Percentiles rank a stretch among this genome's conserved stretches.
Conservation (phyloP, 2,113 vertebrate genomes). For the Microtus montanus region DNA sequence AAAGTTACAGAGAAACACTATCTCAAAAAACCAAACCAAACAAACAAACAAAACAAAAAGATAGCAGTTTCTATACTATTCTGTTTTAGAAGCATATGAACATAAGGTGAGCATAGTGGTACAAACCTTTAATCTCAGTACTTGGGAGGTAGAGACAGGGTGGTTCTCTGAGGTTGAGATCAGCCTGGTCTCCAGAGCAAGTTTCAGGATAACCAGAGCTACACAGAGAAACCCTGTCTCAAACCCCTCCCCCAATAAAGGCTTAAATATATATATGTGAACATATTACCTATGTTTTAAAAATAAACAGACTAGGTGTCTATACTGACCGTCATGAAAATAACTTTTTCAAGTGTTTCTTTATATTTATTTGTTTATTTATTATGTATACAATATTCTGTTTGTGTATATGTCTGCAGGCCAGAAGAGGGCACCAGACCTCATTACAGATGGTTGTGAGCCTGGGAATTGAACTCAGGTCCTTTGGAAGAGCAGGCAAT, state of each 20-base stretch:
- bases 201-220: not conserved
- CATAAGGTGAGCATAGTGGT: not conserved
- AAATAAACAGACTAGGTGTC: not conserved
- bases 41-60: too few relatives aligned
- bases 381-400: too few relatives aligned
- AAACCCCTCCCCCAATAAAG: too few relatives aligned
- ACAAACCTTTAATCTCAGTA: not conserved
- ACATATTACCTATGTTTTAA: slow-evolving; percentile 14
- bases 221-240: not conserved
- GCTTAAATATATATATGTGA: not conserved
- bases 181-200: too few relatives aligned
- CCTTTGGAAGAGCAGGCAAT: too few relatives aligned
- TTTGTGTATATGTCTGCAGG: too few relatives aligned
- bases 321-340: slow-evolving; percentile 24
- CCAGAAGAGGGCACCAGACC: too few relatives aligned
- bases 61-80: not conserved
- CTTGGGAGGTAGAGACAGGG: not conserved
- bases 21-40: too few relatives aligned
- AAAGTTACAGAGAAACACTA: too few relatives aligned
- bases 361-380: not conserved
- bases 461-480: too few relatives aligned
- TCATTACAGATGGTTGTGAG: too few relatives aligned
- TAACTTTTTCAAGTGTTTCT: not conserved
- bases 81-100: not conserved
- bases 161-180: not conserved